A percentile compares a stretch with the other conserved stretches of the same genome.
These are phyloP conservation scores for Diachasmimorpha longicaudata DNA, from an alignment of 1,140 invertebrate species.

Conservation along the genomic window DNA sequence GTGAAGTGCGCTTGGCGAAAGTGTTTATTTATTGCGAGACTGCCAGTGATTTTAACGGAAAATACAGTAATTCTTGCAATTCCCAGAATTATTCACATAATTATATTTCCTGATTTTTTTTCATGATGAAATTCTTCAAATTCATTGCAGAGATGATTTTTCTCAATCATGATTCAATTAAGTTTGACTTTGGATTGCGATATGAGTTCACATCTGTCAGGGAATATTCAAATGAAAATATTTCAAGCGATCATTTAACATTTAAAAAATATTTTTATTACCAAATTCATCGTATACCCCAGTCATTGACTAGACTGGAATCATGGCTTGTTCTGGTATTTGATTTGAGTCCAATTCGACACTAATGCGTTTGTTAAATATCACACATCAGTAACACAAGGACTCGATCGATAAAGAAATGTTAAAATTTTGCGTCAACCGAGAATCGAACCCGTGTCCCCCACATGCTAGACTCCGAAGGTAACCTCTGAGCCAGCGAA, in stretches of 20 bases:
- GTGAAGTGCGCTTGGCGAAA: background rate
- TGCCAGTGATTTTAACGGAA: background rate
- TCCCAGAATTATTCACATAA: background rate
- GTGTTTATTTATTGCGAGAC: background rate
- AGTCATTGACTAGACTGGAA: background rate
- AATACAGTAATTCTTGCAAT: background rate
- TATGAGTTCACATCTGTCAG: no score
- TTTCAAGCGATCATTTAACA: background rate
- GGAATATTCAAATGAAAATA: no score
- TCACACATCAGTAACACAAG: constrained; percentile 1
- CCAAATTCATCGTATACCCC: background rate
- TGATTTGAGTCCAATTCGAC: background rate
- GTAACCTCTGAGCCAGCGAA: background rate
- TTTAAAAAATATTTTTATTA: background rate
- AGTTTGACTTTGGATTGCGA: no score
- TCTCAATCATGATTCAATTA: no score
- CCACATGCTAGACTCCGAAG: background rate
- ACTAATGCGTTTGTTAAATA: background rate
- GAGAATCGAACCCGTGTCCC: background rate
- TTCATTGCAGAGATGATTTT: no score
- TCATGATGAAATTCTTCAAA: no score
- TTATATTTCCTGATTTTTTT: no score
- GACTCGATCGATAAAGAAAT: background rate
- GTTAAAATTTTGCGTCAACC: background rate
- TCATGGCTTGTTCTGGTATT: constrained; percentile 1